Conservation (phyloP, 1,140 invertebrate species). For the Hycleus phaleratus region DNA sequence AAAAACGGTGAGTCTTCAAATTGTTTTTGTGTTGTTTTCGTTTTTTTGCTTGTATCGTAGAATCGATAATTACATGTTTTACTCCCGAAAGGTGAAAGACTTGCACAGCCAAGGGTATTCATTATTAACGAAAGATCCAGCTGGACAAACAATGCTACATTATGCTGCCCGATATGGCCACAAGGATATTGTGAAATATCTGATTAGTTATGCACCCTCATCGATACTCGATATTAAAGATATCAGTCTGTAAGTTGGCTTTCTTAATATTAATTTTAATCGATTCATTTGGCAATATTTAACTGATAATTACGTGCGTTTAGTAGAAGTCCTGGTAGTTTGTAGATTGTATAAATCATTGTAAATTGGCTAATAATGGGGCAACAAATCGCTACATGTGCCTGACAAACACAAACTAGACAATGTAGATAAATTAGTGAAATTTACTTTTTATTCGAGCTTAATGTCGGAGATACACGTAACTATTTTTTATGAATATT, state of each 20-base stretch:
- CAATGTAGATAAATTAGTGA: too few species aligned
- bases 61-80: background rate
- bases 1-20: slow-evolving; percentile 47
- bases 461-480: too few species aligned
- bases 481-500: too few species aligned
- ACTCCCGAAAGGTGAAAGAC: slow-evolving; percentile 59
- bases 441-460: too few species aligned
- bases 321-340: too few species aligned
- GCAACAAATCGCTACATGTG: too few species aligned
- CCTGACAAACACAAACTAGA: too few species aligned
- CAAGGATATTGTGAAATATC: slow-evolving; percentile 83
- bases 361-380: too few species aligned
- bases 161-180: slow-evolving; percentile 78
- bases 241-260: slow-evolving; percentile 65
- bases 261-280: background rate
- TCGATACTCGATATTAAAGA: slow-evolving; percentile 81
- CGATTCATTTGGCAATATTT: background rate
- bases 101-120: slow-evolving; percentile 77
- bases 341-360: too few species aligned
- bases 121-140: slow-evolving; percentile 74
- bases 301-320: too few species aligned
- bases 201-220: slow-evolving; percentile 75
- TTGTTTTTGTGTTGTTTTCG: background rate
- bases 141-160: slow-evolving; percentile 84
- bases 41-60: background rate